These are phyloP conservation scores for Sericinus montela DNA, from an alignment of 2,888 invertebrate species.

Conservation along the genomic window DNA sequence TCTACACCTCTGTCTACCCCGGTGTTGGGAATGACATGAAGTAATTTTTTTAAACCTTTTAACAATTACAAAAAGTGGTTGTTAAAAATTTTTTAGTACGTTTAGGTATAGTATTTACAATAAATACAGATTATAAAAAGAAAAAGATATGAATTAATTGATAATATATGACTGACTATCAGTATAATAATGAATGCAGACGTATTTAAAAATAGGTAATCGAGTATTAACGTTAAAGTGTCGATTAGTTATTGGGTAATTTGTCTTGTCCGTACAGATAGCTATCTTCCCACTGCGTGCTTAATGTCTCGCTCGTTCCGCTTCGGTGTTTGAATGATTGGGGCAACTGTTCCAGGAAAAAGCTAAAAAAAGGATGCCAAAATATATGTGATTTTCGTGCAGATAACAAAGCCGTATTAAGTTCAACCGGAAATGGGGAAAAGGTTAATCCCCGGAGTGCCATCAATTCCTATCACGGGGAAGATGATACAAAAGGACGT, in stretches of 20 bases:
- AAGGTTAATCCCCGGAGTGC: not conserved
- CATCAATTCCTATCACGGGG: not conserved
- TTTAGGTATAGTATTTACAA: too few species aligned
- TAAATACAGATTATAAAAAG: too few species aligned
- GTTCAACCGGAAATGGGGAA: not conserved
- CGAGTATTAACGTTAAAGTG: not conserved
- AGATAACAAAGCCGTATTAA: constrained; percentile 7
- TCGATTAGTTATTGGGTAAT: constrained; percentile 4
- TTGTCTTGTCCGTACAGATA: constrained; percentile 17
- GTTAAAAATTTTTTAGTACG: too few species aligned
- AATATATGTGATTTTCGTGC: constrained; percentile 11
- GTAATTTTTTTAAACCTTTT: too few species aligned
- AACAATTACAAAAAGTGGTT: too few species aligned
- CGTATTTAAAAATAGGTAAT: too few species aligned
- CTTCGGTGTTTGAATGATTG: constrained; percentile 5
- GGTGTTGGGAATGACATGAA: too few species aligned
- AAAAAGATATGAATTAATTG: too few species aligned
- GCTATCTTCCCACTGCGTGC: constrained; percentile 4
- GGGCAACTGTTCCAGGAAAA: constrained; percentile 3
- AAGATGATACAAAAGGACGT: not conserved
- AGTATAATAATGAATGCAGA: too few species aligned
- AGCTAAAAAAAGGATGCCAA: constrained; percentile 1
- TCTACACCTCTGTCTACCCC: too few species aligned
- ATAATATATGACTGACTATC: too few species aligned
- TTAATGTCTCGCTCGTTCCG: constrained; percentile 2